Percentiles rank a stretch among this genome's conserved stretches.
Evolutionary conservation across 2,888 invertebrate genomes (phyloP).

Genomic region (Exephanes ischioxanthus): DNA sequence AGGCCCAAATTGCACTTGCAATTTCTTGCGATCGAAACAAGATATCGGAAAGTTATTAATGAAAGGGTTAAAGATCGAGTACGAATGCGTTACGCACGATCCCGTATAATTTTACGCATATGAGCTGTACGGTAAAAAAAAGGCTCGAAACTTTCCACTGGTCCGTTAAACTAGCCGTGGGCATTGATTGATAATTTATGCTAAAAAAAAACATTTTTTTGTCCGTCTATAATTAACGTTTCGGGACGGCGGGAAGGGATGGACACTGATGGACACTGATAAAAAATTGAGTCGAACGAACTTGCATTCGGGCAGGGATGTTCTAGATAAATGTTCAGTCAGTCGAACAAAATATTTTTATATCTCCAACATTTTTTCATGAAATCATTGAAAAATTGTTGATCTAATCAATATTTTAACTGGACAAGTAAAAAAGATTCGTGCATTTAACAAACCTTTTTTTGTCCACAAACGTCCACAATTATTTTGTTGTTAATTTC

Average conservation of each 20-base stretch:
- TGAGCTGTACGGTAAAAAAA: slow-evolving; percentile 7
- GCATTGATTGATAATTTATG: not conserved
- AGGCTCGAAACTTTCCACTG: not conserved
- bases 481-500: too few species aligned
- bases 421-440: too few species aligned
- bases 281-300: too few species aligned
- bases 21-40: slow-evolving; percentile 42
- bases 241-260: not conserved
- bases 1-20: slow-evolving; percentile 21
- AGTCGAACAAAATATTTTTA: too few species aligned
- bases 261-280: too few species aligned
- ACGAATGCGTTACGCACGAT: slow-evolving; percentile 18
- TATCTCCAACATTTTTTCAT: too few species aligned
- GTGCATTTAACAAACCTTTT: too few species aligned
- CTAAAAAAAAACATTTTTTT: not conserved
- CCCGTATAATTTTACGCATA: slow-evolving; percentile 14
- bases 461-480: too few species aligned
- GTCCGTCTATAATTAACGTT: not conserved
- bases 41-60: slow-evolving; percentile 18
- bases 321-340: too few species aligned
- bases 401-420: too few species aligned
- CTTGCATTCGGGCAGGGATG: too few species aligned
- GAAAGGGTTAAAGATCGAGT: slow-evolving; percentile 21
- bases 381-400: too few species aligned
- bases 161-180: not conserved